Evolutionary conservation across 30 jellyfish, hydroid and myxozoan genomes (phyloP).

Genomic region (Aurelia aurita complex sp. Pacific): DNA sequence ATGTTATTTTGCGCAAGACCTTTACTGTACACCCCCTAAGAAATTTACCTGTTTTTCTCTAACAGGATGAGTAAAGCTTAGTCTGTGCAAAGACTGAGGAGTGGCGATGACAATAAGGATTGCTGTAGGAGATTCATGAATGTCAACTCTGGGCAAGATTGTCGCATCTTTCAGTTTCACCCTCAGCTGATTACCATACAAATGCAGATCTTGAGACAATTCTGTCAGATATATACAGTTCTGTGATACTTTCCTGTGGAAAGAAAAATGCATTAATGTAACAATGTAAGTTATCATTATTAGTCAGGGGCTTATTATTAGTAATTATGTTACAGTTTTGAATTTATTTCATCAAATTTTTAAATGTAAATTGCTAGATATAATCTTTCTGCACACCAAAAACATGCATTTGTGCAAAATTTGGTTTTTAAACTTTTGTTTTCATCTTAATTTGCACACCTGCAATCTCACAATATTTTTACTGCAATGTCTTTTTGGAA

Average conservation of each 20-base stretch:
- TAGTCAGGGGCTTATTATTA: no score
- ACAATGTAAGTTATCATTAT: no score
- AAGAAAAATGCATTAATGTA: background rate
- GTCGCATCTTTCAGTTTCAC: slow-evolving; percentile 33
- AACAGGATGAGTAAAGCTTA: slow-evolving; percentile 73
- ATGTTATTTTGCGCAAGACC: no score
- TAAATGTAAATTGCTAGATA: background rate
- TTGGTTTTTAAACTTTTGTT: no score
- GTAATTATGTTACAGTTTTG: background rate
- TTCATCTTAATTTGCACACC: no score
- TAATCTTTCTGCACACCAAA: no score
- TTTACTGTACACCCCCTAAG: no score
- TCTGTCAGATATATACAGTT: slow-evolving; percentile 68
- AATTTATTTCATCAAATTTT: background rate
- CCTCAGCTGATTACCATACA: slow-evolving; percentile 63
- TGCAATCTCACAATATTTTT: no score
- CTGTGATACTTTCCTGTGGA: slow-evolving; percentile 73
- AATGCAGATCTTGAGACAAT: slow-evolving; percentile 64
- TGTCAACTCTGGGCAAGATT: slow-evolving; percentile 67
- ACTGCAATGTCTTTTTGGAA: no score
- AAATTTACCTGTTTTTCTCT: slow-evolving; percentile 57
- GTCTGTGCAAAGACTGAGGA: slow-evolving; percentile 57
- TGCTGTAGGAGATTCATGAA: slow-evolving; percentile 55
- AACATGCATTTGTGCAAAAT: no score
- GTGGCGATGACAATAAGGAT: slow-evolving; percentile 68